Evolutionary conservation across 2,113 vertebrate species (phyloP).

Genomic region (Rhabdomys dilectus): DNA sequence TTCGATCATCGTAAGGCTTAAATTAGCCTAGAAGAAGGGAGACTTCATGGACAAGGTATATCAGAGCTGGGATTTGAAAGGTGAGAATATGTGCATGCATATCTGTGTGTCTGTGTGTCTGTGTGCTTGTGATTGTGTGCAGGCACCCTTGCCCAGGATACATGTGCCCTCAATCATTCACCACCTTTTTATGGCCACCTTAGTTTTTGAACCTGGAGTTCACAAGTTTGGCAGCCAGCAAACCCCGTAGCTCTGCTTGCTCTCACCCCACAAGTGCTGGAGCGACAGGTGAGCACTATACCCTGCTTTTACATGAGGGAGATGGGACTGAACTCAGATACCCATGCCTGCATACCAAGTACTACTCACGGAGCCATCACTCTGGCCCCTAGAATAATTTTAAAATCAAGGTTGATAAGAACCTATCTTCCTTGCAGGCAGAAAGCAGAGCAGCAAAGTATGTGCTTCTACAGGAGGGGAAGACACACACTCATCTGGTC

Average conservation of each 20-base stretch:
- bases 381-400: background rate
- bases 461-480: rapidly evolving
- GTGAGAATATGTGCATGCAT: background rate
- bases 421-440: background rate
- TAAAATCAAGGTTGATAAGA: background rate
- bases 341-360: background rate
- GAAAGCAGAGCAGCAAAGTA: background rate
- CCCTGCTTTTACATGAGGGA: background rate
- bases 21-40: background rate
- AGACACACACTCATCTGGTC: background rate
- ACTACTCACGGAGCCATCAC: background rate
- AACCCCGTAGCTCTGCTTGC: background rate
- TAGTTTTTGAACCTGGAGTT: background rate
- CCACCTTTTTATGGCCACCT: background rate
- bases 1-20: background rate
- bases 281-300: background rate
- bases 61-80: background rate
- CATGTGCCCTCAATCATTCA: no score
- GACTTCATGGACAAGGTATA: no score
- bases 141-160: background rate
- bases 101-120: background rate
- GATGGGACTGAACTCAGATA: background rate
- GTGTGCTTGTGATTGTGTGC: background rate
- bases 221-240: background rate
- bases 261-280: no score